These are phyloP conservation scores for Mactromeris polynyma DNA, from an alignment of 2,888 invertebrate genomes.

Conservation along the genomic window DNA sequence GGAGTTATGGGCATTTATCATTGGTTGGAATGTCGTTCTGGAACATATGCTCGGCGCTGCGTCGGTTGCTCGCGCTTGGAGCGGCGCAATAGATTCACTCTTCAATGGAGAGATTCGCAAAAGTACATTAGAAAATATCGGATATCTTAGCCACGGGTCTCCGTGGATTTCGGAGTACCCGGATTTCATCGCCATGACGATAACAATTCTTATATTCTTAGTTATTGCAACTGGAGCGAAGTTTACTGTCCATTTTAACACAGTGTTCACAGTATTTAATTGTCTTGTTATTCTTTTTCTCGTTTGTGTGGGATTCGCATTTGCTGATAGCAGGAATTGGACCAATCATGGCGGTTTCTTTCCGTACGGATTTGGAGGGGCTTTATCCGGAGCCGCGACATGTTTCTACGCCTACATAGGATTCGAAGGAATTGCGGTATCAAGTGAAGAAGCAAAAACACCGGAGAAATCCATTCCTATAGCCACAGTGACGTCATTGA, in stretches of 20 bases:
- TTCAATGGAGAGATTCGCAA: conserved; percentile 87
- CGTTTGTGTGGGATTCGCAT: conserved; percentile 92
- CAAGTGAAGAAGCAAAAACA: conserved; percentile 87
- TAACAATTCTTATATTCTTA: conserved; percentile 88
- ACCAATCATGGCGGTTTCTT: conserved; percentile 88
- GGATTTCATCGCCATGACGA: conserved; percentile 86
- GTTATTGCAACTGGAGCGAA: conserved; percentile 86
- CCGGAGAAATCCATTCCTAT: conserved; percentile 87
- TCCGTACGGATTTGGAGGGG: conserved; percentile 87
- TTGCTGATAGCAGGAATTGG: conserved; percentile 95
- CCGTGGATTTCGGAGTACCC: conserved; percentile 86
- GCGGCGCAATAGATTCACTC: conserved; percentile 87
- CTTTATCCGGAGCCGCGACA: conserved; percentile 87
- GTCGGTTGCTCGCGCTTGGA: conserved; percentile 89
- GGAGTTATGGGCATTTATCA: conserved; percentile 94
- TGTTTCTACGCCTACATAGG: conserved; percentile 88
- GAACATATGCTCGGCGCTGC: conserved; percentile 87
- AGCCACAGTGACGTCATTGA: conserved; percentile 83
- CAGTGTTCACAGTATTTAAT: conserved; percentile 86
- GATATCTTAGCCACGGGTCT: conserved; percentile 74
- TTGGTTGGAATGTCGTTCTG: conserved; percentile 94
- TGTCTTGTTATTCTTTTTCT: conserved; percentile 86
- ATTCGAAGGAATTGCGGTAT: conserved; percentile 87
- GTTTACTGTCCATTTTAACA: conserved; percentile 87
- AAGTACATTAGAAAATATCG: conserved; percentile 83